Percentiles rank a stretch among this genome's conserved stretches.
Conservation (phyloP, 2,888 invertebrate genomes). For the Cotesia congregata region DNA sequence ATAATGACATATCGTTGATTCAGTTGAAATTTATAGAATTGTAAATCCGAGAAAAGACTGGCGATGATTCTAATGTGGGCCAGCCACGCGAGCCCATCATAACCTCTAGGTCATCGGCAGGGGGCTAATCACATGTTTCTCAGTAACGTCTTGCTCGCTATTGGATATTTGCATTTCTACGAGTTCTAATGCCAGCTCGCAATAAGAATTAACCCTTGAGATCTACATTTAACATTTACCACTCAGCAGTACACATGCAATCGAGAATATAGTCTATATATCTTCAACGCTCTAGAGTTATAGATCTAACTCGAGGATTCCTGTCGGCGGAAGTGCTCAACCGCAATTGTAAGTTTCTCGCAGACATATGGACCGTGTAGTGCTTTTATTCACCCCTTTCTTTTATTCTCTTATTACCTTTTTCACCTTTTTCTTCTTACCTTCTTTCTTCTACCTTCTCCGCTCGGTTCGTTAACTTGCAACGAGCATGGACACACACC, state of each 20-base stretch:
- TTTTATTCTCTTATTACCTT: constrained; percentile 40
- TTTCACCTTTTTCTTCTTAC: constrained; percentile 40
- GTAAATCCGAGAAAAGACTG: constrained; percentile 55
- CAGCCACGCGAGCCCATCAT: constrained; percentile 69
- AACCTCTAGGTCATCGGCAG: constrained; percentile 62
- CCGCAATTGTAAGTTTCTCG: constrained; percentile 42
- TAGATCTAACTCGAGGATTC: neutral
- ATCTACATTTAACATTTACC: neutral
- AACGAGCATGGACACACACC: constrained; percentile 51
- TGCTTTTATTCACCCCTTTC: constrained; percentile 25
- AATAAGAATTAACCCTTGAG: constrained; percentile 58
- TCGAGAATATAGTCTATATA: constrained; percentile 15
- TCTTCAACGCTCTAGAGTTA: neutral
- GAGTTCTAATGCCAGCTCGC: constrained; percentile 48
- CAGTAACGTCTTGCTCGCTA: constrained; percentile 55
- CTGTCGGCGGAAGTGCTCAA: constrained; percentile 34
- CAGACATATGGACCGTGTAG: constrained; percentile 52
- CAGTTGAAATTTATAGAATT: constrained; percentile 64
- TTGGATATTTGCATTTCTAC: constrained; percentile 62
- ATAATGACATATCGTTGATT: constrained; percentile 33
- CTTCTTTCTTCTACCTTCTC: no score
- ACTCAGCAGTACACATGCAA: neutral
- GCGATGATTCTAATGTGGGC: constrained; percentile 62
- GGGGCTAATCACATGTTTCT: constrained; percentile 65
- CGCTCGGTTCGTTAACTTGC: constrained; percentile 49